Base-by-base conservation (phyloP, 2,797 vertebrate species). In the Percopsis omiscomaycus region DNA sequence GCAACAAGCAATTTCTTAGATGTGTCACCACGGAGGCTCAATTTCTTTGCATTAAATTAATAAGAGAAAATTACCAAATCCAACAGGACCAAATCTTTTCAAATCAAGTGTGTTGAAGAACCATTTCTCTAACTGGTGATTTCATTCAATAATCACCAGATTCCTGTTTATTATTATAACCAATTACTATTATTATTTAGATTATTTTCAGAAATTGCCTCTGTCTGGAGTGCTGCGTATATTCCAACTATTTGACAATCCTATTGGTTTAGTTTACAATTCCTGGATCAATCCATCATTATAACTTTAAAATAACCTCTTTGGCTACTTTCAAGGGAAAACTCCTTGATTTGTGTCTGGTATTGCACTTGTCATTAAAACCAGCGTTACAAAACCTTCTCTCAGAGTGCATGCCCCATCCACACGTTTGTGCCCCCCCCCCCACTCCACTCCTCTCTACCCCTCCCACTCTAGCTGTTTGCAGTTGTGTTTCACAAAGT, bases 21-120 rank as follows among this genome's bases (percentile, higher is more conserved):
- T 75, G 22, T 77, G 60, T 57, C 52, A 68, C 57, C 74, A 72
- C 44, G 65, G 59, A 64, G 64, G 47, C 48, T 73, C 61, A 44
- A 77, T 79, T 77, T 71, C 62, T 77, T 52, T 22, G 22, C 50
- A 69, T 54, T 77, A 65, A 70, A 82, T 81, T 78, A 73, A 0
- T 1, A 46, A 32, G 66, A 16, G 73, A 74, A 75, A 74, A 53
- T 67, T 62, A 5, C 22, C 1, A 22, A 22, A 22, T 22, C 22
- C 22, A 22, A 1, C 22, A n/a, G 59, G 37, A 64, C 51, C 69
- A 66, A 77, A 68, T 58, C 55, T 65, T 72, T 78, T 68, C 64
- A n/a, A n/a, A 65, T 37, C 37, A 48, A 68, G 42, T 28, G 56
- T 62, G 66, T 73, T 68, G 46, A 73, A 55, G 67, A 51, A 9